These are phyloP conservation scores for Octopus sinensis DNA, from an alignment of 1,140 invertebrate genomes.

Conservation along the genomic window DNA sequence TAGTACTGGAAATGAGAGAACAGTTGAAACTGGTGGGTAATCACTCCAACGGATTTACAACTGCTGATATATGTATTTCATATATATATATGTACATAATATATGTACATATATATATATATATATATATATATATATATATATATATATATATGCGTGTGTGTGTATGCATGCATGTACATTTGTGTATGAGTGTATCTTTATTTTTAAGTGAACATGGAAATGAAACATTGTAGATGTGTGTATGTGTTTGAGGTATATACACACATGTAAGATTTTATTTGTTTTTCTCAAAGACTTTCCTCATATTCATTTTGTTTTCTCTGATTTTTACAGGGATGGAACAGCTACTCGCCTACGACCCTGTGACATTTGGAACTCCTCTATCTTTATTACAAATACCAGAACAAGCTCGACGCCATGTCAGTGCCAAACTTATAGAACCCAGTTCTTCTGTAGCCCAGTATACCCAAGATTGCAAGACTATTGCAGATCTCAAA, in stretches of 20 bases:
- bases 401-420: slow-evolving; percentile 58
- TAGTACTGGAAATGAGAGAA: too few species aligned
- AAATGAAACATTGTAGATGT: too few species aligned
- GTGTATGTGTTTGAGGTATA: not conserved
- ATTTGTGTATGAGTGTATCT: too few species aligned
- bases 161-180: too few species aligned
- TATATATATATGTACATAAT: too few species aligned
- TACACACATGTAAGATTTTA: not conserved
- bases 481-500: slow-evolving; percentile 53
- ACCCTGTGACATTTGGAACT: slow-evolving; percentile 58
- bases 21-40: too few species aligned
- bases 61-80: too few species aligned
- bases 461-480: slow-evolving; percentile 60
- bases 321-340: slow-evolving; percentile 35
- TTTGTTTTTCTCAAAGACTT: not conserved
- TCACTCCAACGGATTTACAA: too few species aligned
- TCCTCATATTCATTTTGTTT: slow-evolving; percentile 13
- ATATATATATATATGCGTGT: too few species aligned
- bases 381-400: slow-evolving; percentile 61
- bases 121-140: too few species aligned
- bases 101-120: too few species aligned
- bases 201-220: too few species aligned
- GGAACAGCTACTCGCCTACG: slow-evolving; percentile 52
- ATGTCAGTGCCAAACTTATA: slow-evolving; percentile 57
- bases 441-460: slow-evolving; percentile 56